phyloP scores from a whole-genome alignment of 2,888 invertebrate species.

The Harpagoxenus sublaevis region DNA sequence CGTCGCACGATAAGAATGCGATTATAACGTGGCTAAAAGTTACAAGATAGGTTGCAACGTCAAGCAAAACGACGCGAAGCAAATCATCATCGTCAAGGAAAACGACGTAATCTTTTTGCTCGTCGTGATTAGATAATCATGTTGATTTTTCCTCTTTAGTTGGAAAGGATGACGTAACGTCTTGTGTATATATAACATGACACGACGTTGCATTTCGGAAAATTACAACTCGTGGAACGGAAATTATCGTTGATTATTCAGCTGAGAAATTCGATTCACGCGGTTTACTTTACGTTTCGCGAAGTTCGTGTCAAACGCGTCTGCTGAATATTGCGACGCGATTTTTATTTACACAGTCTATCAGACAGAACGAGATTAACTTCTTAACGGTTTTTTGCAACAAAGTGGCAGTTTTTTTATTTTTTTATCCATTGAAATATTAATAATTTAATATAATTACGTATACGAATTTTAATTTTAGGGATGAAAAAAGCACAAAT shows the following conservation, averaged over 20 bases:
- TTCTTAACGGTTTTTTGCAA: not conserved
- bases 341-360: slow-evolving; percentile 4
- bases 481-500: too few relatives aligned
- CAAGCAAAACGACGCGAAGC: not conserved
- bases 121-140: slow-evolving; percentile 28
- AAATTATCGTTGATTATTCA: not conserved
- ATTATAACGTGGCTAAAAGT: not conserved
- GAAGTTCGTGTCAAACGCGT: not conserved
- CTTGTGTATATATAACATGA: not conserved
- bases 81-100: not conserved
- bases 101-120: slow-evolving; percentile 14
- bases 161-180: not conserved
- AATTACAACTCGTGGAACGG: not conserved
- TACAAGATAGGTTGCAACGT: not conserved
- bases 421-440: too few relatives aligned
- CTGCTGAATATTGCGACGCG: not conserved
- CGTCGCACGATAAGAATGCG: slow-evolving; percentile 2
- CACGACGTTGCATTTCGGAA: not conserved
- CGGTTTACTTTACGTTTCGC: not conserved
- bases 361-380: not conserved
- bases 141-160: not conserved
- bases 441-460: too few relatives aligned
- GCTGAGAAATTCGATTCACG: not conserved
- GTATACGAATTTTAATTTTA: too few relatives aligned
- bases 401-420: too few relatives aligned